Conservation (phyloP, 2,113 vertebrate species). For the Psittacula cyanocephala region DNA sequence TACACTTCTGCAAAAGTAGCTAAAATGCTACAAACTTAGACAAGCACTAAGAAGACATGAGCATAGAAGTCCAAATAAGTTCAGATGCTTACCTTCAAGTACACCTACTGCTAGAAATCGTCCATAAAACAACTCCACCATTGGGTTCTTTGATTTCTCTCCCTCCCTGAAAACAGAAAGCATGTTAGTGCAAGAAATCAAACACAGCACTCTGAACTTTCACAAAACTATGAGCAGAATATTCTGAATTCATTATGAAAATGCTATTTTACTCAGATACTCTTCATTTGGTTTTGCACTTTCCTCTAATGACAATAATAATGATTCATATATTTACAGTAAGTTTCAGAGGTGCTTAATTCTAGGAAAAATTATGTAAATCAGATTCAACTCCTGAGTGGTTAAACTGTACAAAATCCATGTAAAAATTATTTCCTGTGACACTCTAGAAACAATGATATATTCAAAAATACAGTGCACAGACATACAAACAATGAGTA, state of each 20-base stretch:
- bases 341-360: not conserved
- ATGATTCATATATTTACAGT: not conserved
- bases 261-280: not conserved
- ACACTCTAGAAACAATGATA: not conserved
- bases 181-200: not conserved
- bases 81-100: conserved; percentile 86
- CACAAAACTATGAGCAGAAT: not conserved
- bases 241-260: not conserved
- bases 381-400: not conserved
- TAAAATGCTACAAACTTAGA: not conserved
- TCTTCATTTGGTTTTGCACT: not conserved
- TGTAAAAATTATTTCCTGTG: not conserved
- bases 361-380: not conserved
- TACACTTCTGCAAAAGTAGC: not conserved
- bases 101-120: conserved; percentile 94
- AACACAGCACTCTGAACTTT: not conserved
- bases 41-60: not conserved
- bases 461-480: not conserved
- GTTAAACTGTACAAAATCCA: not conserved
- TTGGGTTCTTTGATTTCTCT: conserved; percentile 97
- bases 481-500: not conserved
- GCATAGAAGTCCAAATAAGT: not conserved
- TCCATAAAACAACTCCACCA: conserved; percentile 98
- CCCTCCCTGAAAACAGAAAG: conserved; percentile 81
- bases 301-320: not conserved